Conservation (phyloP, 2,888 invertebrate species). For the Aplocera efformata region DNA sequence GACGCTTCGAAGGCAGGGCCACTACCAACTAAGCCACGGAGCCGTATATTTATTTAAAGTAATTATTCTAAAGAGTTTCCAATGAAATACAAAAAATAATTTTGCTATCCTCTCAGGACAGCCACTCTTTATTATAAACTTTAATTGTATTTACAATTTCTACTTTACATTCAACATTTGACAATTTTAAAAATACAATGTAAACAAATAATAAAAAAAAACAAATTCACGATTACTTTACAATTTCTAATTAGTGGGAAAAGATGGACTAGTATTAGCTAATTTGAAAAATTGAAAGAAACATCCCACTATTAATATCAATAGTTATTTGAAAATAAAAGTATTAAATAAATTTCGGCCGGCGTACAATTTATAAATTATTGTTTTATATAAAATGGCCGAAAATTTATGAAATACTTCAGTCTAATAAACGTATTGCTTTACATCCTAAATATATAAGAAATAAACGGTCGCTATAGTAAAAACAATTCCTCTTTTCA, state of each 20-base stretch:
- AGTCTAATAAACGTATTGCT: conserved; percentile 73
- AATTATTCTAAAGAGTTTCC: conserved; percentile 1
- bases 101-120: conserved; percentile 71
- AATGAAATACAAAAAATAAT: conserved; percentile 38
- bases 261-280: conserved; percentile 73
- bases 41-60: too few species aligned
- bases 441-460: conserved; percentile 71
- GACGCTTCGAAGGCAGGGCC: too few species aligned
- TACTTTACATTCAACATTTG: conserved; percentile 78
- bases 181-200: conserved; percentile 79
- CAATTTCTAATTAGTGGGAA: conserved; percentile 65
- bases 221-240: conserved; percentile 70
- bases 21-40: too few species aligned
- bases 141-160: conserved; percentile 80
- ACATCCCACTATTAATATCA: conserved; percentile 42
- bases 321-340: conserved; percentile 37
- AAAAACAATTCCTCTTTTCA: conserved; percentile 43
- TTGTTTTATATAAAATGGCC: conserved; percentile 53
- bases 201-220: conserved; percentile 71
- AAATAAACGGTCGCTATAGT: conserved; percentile 35
- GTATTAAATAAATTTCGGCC: conserved; percentile 72
- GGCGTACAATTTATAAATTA: conserved; percentile 56
- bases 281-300: conserved; percentile 67
- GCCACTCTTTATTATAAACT: conserved; percentile 78
- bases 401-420: conserved; percentile 70